Conservation (phyloP, 1,140 invertebrate genomes). For the Andricus grossulariae region DNA sequence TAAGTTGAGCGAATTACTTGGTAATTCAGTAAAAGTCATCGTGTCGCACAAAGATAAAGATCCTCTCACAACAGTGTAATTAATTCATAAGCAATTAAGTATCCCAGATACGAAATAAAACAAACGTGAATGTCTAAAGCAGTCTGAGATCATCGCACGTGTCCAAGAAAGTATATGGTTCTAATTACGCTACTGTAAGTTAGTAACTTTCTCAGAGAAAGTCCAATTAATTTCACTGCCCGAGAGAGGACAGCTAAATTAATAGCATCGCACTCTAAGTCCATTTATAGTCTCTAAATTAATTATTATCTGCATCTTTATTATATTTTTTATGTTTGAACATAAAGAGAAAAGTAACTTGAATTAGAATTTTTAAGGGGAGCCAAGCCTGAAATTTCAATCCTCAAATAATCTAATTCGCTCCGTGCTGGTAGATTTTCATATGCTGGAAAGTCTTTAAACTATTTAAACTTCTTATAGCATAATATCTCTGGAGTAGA, state of each 20-base stretch:
- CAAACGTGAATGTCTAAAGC: neutral
- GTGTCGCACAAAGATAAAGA: constrained; percentile 86
- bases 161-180: constrained; percentile 20
- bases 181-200: constrained; percentile 3
- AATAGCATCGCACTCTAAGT: neutral
- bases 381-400: too few species aligned
- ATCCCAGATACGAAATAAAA: neutral
- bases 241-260: neutral
- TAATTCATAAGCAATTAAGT: neutral
- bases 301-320: neutral
- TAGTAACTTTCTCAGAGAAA: constrained; percentile 20
- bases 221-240: constrained; percentile 20
- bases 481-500: too few species aligned
- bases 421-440: too few species aligned
- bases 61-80: constrained; percentile 79
- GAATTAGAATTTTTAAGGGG: neutral
- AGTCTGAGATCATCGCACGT: constrained; percentile 1
- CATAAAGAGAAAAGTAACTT: neutral
- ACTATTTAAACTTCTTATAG: too few species aligned
- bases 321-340: neutral
- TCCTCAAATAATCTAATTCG: too few species aligned
- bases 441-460: too few species aligned
- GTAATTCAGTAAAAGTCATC: constrained; percentile 79
- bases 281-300: constrained; percentile 6
- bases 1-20: constrained; percentile 74